These are phyloP conservation scores for Oncorhynchus keta DNA, from an alignment of 2,113 vertebrate species.

Conservation along the genomic window DNA sequence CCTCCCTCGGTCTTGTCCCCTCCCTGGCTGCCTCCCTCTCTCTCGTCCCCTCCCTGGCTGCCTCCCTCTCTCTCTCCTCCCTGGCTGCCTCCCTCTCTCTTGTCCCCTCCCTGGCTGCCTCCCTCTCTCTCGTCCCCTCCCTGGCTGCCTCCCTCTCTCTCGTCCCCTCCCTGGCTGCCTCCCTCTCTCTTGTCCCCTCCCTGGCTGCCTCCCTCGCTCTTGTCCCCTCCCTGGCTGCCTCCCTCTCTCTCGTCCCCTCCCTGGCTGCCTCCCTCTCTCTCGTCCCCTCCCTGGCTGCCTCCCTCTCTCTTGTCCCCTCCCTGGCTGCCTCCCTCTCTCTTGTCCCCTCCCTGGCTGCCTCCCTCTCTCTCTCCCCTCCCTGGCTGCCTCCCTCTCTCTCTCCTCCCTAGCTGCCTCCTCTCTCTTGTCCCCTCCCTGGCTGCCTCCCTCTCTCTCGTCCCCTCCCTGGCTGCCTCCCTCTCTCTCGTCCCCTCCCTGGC, in stretches of 20 bases:
- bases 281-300: slow-evolving; percentile 5
- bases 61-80: neutral
- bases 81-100: no score
- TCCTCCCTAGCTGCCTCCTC: no score
- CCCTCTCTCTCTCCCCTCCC: neutral
- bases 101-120: slow-evolving; percentile 8
- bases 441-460: slow-evolving; percentile 4
- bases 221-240: no score
- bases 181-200: no score
- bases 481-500: neutral
- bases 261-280: no score
- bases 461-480: no score
- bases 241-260: slow-evolving; percentile 38
- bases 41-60: slow-evolving; percentile 3
- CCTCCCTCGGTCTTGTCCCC: slow-evolving; percentile 40
- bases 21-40: no score
- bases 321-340: slow-evolving; percentile 20
- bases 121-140: slow-evolving; percentile 13
- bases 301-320: no score
- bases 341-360: slow-evolving; percentile 18
- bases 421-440: neutral
- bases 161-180: neutral
- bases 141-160: slow-evolving; percentile 38
- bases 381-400: slow-evolving; percentile 23
- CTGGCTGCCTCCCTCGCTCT: slow-evolving; percentile 34